Evolutionary conservation across 2,113 vertebrate genomes (phyloP), one percentile per base, ranked within the genome.

Genomic region (Scophthalmus maximus): DNA sequence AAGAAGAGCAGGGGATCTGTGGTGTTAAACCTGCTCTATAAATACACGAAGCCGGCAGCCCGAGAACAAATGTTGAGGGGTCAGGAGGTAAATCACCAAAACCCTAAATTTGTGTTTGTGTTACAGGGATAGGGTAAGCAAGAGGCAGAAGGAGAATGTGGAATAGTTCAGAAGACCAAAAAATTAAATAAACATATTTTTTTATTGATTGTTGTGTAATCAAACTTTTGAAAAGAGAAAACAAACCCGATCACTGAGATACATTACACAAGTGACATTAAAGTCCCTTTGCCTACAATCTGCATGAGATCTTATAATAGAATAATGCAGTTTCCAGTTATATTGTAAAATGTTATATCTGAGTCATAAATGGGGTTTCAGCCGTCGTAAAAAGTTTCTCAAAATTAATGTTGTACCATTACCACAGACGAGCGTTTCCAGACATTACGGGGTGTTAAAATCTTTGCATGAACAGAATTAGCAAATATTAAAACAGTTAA

Each of bases 31-130:
- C 27, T 44, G 7, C n/a, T 69, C 70, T 81, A 82, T 68, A 86
- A 87, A 82, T 76, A 88, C 62, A 64, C 27, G 32, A 27, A 52
- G n/a, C 27, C 47, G 56, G 71, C 57, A 67, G 65, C 36, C 26
- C 9, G 22, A 25, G 62, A 71, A 73, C 30, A 34, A 68, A 52
- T n/a, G 4, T 72, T 38, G 53, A 23, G 17, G 2, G 80, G 70
- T 81, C 74, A 74, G 1, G 0, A 64, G 59, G 76, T 57, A 53
- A 27, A 46, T 42, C 22, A 3, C 32, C n/a, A n/a, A 44, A 55
- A 74, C 14, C 38, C 20, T 69, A 38, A 20, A 60, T 2, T 18
- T 61, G 27, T 42, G 17, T 4, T 23, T 42, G n/a, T 25, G 47
- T 30, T 23, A 12, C 27, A 20, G 6, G 34, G 23, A 57, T 46